A percentile compares a stretch with the other conserved stretches of the same genome.
Evolutionary conservation across 2,113 vertebrate species (phyloP).

Genomic region (Pycnonotus jocosus): DNA sequence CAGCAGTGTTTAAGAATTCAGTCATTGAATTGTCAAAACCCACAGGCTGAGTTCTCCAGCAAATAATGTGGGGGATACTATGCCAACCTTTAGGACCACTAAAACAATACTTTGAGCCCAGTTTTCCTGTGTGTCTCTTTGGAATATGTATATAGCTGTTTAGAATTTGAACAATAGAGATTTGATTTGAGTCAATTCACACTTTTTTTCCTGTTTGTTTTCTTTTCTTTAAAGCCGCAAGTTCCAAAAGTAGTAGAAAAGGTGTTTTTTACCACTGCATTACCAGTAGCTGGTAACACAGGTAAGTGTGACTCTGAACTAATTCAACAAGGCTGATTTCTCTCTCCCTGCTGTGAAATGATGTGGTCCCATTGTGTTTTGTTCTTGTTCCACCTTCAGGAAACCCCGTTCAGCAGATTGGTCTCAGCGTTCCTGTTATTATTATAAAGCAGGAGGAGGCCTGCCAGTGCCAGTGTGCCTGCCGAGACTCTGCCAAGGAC

Average conservation of each 20-base stretch:
- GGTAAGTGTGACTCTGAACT: slow-evolving; percentile 70
- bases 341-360: not conserved
- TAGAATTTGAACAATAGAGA: not conserved
- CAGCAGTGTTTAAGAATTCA: not conserved
- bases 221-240: slow-evolving; percentile 71
- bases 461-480: slow-evolving; percentile 97
- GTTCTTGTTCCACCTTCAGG: slow-evolving; percentile 75
- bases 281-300: slow-evolving; percentile 89
- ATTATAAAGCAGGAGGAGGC: slow-evolving; percentile 99
- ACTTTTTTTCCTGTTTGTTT: not conserved
- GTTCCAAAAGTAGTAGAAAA: slow-evolving; percentile 95
- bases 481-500: slow-evolving; percentile 88
- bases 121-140: not conserved
- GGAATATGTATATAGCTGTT: not conserved
- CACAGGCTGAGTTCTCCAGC: not conserved
- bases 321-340: not conserved
- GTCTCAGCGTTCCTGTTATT: slow-evolving; percentile 96
- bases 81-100: not conserved
- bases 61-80: not conserved
- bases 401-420: slow-evolving; percentile 92
- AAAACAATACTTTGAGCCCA: not conserved
- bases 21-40: not conserved
- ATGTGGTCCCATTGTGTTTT: not conserved
- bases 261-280: slow-evolving; percentile 95
- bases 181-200: not conserved